Evolutionary conservation across 2,113 vertebrate genomes (phyloP).

Genomic region (Cavia porcellus): DNA sequence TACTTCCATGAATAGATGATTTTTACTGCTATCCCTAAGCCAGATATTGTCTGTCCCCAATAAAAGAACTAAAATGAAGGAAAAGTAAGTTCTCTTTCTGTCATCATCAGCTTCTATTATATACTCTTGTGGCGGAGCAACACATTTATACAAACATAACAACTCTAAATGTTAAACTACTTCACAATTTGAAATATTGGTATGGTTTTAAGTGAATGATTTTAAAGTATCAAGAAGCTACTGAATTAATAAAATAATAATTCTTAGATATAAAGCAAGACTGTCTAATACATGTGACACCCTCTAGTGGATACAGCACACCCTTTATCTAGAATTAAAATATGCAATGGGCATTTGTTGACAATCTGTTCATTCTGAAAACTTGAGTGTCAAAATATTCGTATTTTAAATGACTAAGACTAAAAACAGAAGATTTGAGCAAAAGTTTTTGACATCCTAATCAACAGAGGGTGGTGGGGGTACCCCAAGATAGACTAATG

Average conservation of each 20-base stretch:
- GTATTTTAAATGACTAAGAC: not conserved
- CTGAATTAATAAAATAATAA: not conserved
- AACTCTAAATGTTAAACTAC: not conserved
- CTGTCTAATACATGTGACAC: not conserved
- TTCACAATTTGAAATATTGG: slow-evolving; percentile 35
- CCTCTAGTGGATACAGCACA: slow-evolving; percentile 45
- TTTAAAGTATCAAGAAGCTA: not conserved
- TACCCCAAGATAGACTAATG: not conserved
- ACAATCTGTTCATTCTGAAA: not conserved
- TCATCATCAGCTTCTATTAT: not conserved
- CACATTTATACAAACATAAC: not conserved
- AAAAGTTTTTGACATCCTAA: not conserved
- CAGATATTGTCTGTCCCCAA: not conserved
- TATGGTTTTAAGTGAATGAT: not conserved
- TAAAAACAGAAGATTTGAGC: not conserved
- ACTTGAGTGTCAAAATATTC: not conserved
- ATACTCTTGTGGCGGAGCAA: not conserved
- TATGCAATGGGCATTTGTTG: not conserved
- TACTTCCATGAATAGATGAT: not conserved
- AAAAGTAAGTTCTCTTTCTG: not conserved
- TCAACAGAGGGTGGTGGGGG: not conserved
- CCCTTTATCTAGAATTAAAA: not conserved
- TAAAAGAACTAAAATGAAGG: slow-evolving; percentile 18
- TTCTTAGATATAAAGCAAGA: not conserved
- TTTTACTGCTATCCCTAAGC: not conserved